These are phyloP conservation scores for Alcedo quadribrachys DNA, from an alignment of 2,797 vertebrate species.

Conservation along the genomic window DNA sequence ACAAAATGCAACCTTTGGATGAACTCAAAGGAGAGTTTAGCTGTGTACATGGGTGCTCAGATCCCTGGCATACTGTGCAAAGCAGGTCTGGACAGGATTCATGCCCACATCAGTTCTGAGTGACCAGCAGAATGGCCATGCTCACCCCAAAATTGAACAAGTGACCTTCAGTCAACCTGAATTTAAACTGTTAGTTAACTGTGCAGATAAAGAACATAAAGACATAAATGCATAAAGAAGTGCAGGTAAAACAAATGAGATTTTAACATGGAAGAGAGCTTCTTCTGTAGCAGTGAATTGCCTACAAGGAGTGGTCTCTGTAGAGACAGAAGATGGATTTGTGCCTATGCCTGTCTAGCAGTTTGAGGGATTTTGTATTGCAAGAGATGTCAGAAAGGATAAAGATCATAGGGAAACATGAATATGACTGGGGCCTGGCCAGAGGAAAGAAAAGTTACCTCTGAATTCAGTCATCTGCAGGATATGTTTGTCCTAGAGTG, in stretches of 20 bases:
- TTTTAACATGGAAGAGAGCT: not conserved
- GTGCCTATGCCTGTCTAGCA: not conserved
- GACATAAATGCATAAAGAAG: not conserved
- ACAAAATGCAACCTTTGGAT: not conserved
- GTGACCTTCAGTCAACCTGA: not conserved
- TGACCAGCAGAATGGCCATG: not conserved
- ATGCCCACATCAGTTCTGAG: not conserved
- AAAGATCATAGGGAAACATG: not conserved
- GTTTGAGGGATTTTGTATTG: not conserved
- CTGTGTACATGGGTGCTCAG: not conserved
- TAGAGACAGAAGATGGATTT: not conserved
- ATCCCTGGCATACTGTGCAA: rapidly evolving
- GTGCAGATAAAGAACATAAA: too few species aligned
- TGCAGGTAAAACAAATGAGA: not conserved
- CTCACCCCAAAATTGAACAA: not conserved
- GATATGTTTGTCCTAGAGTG: not conserved
- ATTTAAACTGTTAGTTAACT: not conserved
- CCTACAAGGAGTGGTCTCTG: not conserved
- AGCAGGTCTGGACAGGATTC: not conserved
- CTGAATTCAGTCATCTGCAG: not conserved
- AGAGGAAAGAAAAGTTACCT: not conserved
- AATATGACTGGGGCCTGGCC: not conserved
- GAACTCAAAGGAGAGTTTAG: not conserved
- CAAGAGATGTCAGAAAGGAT: conserved; percentile 17
- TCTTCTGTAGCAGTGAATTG: not conserved